phyloP scores from a whole-genome alignment of 2,113 vertebrate genomes.

The Mustela nigripes region DNA sequence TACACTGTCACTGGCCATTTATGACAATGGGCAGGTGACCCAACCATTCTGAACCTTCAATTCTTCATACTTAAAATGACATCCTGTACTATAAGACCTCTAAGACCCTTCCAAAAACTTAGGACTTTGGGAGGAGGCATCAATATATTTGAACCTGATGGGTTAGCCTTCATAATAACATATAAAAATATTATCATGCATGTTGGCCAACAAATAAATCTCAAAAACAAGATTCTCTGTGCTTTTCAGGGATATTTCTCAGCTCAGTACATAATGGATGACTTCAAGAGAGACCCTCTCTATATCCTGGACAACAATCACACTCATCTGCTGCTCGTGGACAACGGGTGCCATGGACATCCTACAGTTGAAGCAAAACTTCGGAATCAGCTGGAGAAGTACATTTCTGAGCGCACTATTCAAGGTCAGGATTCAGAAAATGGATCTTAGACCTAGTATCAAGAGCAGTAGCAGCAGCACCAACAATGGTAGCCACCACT shows the following conservation, averaged over 20 bases:
- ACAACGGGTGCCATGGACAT: conserved; percentile 89
- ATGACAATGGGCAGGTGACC: neutral
- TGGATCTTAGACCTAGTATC: fast-evolving
- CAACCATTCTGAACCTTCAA: neutral
- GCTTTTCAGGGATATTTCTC: conserved; percentile 85
- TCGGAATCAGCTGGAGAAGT: conserved; percentile 89
- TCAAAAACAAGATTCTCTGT: neutral
- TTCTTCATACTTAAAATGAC: neutral
- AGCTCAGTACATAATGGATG: conserved; percentile 90
- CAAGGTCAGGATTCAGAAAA: conserved; percentile 81
- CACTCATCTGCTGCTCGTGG: conserved; percentile 89
- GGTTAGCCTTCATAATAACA: neutral
- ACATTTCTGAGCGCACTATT: conserved; percentile 88
- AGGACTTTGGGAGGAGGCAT: neutral
- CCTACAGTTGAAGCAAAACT: conserved; percentile 86
- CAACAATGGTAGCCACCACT: fast-evolving
- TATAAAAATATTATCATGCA: neutral
- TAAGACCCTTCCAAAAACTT: neutral
- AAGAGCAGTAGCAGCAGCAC: too few species aligned
- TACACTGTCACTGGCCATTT: neutral
- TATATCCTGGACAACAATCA: conserved; percentile 91
- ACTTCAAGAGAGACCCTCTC: conserved; percentile 89
- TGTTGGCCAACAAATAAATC: neutral
- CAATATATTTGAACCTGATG: neutral
- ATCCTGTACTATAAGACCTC: fast-evolving